Conservation (phyloP, 1,140 invertebrate species). For the Vollenhovia emeryi region DNA sequence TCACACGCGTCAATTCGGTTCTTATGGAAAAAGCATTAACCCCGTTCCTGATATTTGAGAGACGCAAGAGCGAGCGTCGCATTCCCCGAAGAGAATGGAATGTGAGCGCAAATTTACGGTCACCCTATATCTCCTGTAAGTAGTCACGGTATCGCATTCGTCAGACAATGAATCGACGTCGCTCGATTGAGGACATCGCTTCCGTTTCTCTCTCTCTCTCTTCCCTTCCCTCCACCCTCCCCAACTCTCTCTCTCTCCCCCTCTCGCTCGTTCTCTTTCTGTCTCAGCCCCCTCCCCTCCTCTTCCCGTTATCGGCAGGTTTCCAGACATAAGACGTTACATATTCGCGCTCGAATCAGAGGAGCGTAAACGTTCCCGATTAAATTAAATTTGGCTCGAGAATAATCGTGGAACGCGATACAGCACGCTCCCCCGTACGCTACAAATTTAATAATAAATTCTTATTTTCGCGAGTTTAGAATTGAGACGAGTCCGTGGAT, state of each 20-base stretch:
- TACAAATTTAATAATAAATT: background rate
- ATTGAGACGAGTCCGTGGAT: background rate
- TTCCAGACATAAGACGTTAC: slow-evolving; percentile 17
- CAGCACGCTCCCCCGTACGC: background rate
- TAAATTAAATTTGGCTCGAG: slow-evolving; percentile 17
- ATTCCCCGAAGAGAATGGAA: background rate
- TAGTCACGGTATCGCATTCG: slow-evolving; percentile 30
- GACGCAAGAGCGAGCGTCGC: background rate
- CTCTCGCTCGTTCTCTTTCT: background rate
- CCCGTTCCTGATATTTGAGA: background rate
- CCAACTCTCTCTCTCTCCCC: background rate
- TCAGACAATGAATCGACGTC: slow-evolving; percentile 36
- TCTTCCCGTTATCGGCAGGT: slow-evolving; percentile 4
- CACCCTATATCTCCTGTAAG: slow-evolving; percentile 15
- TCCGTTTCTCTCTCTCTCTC: background rate
- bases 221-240: background rate
- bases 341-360: slow-evolving; percentile 1
- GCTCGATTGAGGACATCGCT: slow-evolving; percentile 24
- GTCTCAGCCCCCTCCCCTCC: no score
- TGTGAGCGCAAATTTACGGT: slow-evolving; percentile 3
- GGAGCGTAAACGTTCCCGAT: slow-evolving; percentile 3
- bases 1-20: background rate
- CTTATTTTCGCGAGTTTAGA: background rate
- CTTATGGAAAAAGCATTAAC: background rate
- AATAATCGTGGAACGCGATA: background rate